Base-by-base conservation (phyloP, 2,113 vertebrate genomes). In the Scartelaos histophorus region DNA sequence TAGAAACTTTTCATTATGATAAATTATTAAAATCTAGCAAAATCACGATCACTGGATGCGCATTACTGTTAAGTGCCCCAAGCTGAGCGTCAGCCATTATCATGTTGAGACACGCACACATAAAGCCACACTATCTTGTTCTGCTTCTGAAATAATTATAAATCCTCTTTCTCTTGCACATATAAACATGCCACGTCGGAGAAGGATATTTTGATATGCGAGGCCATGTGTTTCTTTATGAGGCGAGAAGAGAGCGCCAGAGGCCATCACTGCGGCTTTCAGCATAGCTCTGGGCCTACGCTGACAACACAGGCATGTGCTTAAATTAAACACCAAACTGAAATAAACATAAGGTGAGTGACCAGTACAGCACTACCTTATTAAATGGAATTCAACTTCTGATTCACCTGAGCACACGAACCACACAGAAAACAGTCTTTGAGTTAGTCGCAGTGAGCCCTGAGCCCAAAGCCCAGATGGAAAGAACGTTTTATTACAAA, bases 321-420 rank as follows among this genome's bases (percentile, higher is more conserved):
- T 82, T 86, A 79, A 87, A 88, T 89, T 85, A 85, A 86, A 88
- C 82, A 82, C 69, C 66, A 85, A 69, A 71, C 81, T 83, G 77
- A 85, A 87, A 87, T 85, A 89, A 87, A 89, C 75, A 74, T 68
- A 65, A 79, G 81, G 80, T 81, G 71, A 83, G 67, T 3, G 54
- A 79, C 84, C 77, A 60, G 67, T 76, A 47, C 22, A 72, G 66
- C 78, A 80, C 71, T 24, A 38, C 46, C 70, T 62, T 84, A 77
- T 75, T 69, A 76, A 85, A 83, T 68, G 72, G 56, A 80, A 81
- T 79, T 79, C 3, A 17, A 61, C 43, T 79, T 79, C 54, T 75
- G 74, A 78, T 69, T 53, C 67, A 78, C 78, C 65, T 66, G 64
- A 66, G 73, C 62, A 57, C 57, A 78, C 77, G 38, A 16, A n/a